These are phyloP conservation scores for Meriones psammophilus DNA, from an alignment of 2,797 vertebrate species.

Conservation along the genomic window DNA sequence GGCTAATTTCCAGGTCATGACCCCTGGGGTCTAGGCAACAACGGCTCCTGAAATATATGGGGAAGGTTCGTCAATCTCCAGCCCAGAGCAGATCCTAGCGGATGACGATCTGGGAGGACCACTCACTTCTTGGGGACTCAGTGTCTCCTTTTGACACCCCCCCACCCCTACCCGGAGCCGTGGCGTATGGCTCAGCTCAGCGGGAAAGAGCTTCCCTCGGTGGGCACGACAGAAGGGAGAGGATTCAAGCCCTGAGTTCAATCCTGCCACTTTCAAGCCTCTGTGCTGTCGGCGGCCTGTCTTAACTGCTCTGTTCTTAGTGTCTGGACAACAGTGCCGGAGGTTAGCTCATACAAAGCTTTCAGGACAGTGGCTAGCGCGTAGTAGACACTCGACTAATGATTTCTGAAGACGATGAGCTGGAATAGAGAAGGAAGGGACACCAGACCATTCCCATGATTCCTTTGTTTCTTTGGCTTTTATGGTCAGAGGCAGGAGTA, in stretches of 20 bases:
- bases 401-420: neutral
- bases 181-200: neutral
- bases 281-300: neutral
- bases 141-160: neutral
- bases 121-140: neutral
- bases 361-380: neutral
- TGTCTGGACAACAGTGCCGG: neutral
- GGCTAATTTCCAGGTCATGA: slow-evolving; percentile 78
- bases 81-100: neutral
- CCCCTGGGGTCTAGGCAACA: slow-evolving; percentile 40
- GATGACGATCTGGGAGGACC: neutral
- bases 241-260: neutral
- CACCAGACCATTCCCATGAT: neutral
- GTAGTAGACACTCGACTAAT: neutral
- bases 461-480: slow-evolving; percentile 46
- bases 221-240: neutral
- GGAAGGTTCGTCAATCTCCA: neutral
- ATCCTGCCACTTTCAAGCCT: neutral
- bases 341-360: neutral
- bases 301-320: neutral
- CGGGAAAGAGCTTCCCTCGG: neutral
- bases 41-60: neutral
- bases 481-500: neutral
- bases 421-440: neutral
- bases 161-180: neutral